Base-by-base conservation (phyloP, 2,797 vertebrate genomes). In the Rhinichthys osculus region DNA sequence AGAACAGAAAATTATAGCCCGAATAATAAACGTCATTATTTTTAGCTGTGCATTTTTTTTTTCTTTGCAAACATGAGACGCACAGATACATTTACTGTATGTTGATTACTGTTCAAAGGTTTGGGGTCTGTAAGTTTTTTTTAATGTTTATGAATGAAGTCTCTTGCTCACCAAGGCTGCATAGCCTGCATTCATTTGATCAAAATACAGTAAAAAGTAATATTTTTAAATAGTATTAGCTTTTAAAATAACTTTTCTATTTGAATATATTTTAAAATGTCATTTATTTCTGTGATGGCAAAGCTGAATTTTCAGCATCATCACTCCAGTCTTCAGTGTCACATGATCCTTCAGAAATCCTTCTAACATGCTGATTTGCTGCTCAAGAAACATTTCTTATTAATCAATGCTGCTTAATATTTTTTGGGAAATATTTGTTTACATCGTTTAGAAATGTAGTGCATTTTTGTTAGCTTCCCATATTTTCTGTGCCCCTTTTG, bases 401-500 rank as follows among this genome's bases (percentile, higher is more conserved):
- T 66, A 21, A 21, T 38, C 17, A 69, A 2, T 38, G n/a, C n/a
- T 47, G 10, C 27, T 76, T 77, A 78, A 42, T 27, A 62, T n/a
- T 62, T 27, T 42, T n/a, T 19, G 35, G 5, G 62, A 30, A 64
- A 30, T 30, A 30, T 30, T 30, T 30, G 1, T 30, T 30, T 30
- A 17, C 30, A 33, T 66, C 0, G 16, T 66, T 44, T 66, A 33
- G 17, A 77, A 57, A 23, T 35, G 1, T 8, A n/a, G 52, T 40
- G 33, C 13, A 77, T 40, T n/a, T 77, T 38, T 9, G 7, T 33
- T 8, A 33, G 21, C 38, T 30, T 30, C 62, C 23, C 11, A 5
- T 42, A 62, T 64, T 76, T 83, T 83, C 54, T 30, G 33, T 62
- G 30, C 74, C 23, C 77, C 16, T 17, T 78, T 81, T 17, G 1